Conservation (phyloP, 2,888 invertebrate species). For the Hermodice carunculata region DNA sequence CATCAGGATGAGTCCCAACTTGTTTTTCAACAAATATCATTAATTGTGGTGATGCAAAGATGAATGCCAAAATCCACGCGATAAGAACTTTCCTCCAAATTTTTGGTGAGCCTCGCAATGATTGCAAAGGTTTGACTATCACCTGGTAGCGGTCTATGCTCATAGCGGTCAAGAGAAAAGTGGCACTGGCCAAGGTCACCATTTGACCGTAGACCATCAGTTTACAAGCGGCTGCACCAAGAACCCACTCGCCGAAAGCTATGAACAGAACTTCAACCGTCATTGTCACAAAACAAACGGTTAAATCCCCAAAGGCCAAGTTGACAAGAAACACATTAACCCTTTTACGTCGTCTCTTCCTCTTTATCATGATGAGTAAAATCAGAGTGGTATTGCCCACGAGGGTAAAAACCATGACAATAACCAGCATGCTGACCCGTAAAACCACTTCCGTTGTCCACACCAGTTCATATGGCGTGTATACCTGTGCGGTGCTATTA, state of each 20-base stretch:
- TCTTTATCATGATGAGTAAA: conserved; percentile 59
- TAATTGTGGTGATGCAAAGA: conserved; percentile 69
- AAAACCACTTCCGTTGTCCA: conserved; percentile 32
- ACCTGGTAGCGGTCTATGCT: conserved; percentile 70
- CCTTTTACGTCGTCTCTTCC: conserved; percentile 61
- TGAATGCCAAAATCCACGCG: conserved; percentile 69
- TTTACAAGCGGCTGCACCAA: conserved; percentile 69
- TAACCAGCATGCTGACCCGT: conserved; percentile 29
- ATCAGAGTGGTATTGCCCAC: conserved; percentile 69
- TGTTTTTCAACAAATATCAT: conserved; percentile 69
- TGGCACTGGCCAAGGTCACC: conserved; percentile 68
- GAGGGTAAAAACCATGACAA: conserved; percentile 67
- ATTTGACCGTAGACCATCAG: conserved; percentile 69
- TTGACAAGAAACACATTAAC: conserved; percentile 71
- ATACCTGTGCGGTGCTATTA: too few species aligned
- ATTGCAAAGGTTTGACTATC: conserved; percentile 68
- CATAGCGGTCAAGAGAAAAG: conserved; percentile 70
- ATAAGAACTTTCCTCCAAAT: conserved; percentile 63
- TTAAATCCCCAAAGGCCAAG: conserved; percentile 69
- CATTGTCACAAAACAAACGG: conserved; percentile 70
- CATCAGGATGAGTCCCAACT: conserved; percentile 54
- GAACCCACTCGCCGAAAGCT: conserved; percentile 70
- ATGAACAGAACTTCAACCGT: conserved; percentile 69
- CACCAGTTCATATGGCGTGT: too few species aligned
- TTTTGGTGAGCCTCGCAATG: conserved; percentile 55